These are phyloP conservation scores for Deilephila porcellus DNA, from an alignment of 2,888 invertebrate species.

Conservation along the genomic window DNA sequence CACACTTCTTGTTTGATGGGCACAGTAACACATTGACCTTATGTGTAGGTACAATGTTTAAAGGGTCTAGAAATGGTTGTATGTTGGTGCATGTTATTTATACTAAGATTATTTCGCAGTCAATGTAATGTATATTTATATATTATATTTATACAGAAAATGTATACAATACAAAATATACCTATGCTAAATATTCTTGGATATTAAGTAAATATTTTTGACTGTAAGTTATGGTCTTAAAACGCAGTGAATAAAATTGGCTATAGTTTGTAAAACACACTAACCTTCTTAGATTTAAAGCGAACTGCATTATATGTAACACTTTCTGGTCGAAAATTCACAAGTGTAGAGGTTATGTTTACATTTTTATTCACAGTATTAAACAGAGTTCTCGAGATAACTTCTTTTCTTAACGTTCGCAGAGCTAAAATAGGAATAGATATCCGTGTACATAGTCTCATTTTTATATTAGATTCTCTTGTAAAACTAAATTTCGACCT, in stretches of 20 bases:
- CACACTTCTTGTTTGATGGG: too few relatives aligned
- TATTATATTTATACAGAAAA: too few relatives aligned
- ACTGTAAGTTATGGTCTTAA: neutral
- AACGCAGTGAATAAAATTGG: neutral
- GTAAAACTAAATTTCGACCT: neutral
- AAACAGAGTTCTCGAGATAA: conserved; percentile 42
- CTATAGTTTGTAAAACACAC: conserved; percentile 15
- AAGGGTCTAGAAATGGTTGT: too few relatives aligned
- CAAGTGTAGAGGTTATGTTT: conserved; percentile 57
- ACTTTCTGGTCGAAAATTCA: conserved; percentile 39
- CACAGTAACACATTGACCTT: too few relatives aligned
- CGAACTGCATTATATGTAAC: conserved; percentile 48
- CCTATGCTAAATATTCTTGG: too few relatives aligned
- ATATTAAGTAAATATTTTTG: too few relatives aligned
- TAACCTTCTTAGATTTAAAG: conserved; percentile 72
- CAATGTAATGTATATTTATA: too few relatives aligned
- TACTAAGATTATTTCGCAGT: too few relatives aligned
- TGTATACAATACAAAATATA: too few relatives aligned
- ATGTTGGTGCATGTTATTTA: too few relatives aligned
- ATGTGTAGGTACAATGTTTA: too few relatives aligned
- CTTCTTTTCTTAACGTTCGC: conserved; percentile 41
- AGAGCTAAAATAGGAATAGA: conserved; percentile 36
- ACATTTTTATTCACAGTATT: conserved; percentile 47
- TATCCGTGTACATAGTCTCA: conserved; percentile 52
- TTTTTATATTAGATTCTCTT: conserved; percentile 36